phyloP scores from a whole-genome alignment of 2,113 vertebrate genomes.

The Ammodytes dubius region DNA sequence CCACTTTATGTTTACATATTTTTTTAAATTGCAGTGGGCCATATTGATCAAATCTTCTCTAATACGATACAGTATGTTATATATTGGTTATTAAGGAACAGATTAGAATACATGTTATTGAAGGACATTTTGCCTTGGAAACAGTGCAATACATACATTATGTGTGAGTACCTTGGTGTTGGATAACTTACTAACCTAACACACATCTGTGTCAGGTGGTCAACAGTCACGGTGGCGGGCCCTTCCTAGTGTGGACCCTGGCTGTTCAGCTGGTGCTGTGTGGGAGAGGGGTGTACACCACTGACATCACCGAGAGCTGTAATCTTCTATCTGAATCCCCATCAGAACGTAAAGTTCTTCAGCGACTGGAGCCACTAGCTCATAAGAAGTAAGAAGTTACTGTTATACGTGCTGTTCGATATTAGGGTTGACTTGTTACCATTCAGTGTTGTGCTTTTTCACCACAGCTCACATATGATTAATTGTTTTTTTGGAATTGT shows the following conservation, averaged over 20 bases:
- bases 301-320: constrained; percentile 65
- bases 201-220: constrained; percentile 45
- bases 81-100: not conserved
- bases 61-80: not conserved
- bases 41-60: not conserved
- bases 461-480: not conserved
- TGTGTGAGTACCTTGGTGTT: no score
- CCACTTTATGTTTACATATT: not conserved
- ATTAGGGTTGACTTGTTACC: no score
- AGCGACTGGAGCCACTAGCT: constrained; percentile 73
- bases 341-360: constrained; percentile 60
- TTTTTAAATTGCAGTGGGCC: not conserved
- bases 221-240: constrained; percentile 20
- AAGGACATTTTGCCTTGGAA: no score
- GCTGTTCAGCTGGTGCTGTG: constrained; percentile 68
- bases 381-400: constrained; percentile 73
- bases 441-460: not conserved
- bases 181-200: no score
- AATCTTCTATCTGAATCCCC: constrained; percentile 39
- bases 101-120: no score
- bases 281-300: constrained; percentile 36
- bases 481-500: constrained; percentile 13
- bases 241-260: constrained; percentile 62
- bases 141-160: not conserved
- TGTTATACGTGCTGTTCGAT: not conserved